Evolutionary conservation across 2,113 vertebrate species (phyloP).

Genomic region (Cervus canadensis): DNA sequence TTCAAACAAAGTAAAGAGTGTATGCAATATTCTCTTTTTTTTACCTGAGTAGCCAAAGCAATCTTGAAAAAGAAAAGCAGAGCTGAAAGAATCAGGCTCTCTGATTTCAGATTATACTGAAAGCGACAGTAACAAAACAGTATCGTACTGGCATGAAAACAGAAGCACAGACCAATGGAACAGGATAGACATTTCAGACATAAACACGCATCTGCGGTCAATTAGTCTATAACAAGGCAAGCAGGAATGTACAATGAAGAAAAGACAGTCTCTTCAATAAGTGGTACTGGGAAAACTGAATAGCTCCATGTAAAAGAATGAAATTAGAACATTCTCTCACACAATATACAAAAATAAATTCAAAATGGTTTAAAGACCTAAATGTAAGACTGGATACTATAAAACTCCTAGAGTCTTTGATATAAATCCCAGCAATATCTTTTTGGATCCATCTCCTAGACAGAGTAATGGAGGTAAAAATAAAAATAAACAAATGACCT

Average conservation of each 20-base stretch:
- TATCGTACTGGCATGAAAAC: neutral
- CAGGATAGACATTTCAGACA: neutral
- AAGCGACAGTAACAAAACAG: neutral
- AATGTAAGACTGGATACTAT: neutral
- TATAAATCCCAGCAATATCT: neutral
- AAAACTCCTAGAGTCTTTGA: neutral
- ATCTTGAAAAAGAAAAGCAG: neutral
- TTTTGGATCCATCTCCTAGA: neutral
- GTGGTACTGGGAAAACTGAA: neutral
- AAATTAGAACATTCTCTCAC: neutral
- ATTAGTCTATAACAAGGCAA: neutral
- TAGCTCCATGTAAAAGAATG: neutral
- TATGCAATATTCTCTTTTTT: neutral
- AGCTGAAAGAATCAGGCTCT: neutral
- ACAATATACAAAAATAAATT: neutral
- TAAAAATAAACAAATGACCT: neutral
- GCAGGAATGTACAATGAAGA: neutral
- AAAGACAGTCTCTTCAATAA: neutral
- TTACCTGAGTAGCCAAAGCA: neutral
- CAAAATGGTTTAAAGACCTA: neutral
- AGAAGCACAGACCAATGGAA: neutral
- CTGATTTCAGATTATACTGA: neutral
- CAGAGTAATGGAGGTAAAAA: neutral
- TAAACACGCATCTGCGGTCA: neutral
- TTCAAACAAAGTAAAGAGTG: neutral